Conservation (phyloP, 2,888 invertebrate species). For the Tiphia femorata region DNA sequence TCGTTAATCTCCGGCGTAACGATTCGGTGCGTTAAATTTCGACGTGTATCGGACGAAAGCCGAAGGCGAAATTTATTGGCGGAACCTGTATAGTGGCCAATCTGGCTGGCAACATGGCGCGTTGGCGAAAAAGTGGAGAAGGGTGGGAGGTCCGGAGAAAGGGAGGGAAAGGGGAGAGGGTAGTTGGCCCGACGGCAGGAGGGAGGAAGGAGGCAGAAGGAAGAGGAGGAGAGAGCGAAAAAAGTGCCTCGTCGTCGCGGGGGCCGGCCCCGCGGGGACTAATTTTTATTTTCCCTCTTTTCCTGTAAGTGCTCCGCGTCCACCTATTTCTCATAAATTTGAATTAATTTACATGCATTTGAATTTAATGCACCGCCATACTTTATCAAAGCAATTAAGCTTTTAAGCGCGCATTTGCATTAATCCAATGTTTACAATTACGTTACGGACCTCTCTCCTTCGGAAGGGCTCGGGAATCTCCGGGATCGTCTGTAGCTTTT, state of each 20-base stretch:
- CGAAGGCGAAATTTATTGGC: conserved; percentile 47
- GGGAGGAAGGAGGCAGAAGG: conserved; percentile 7
- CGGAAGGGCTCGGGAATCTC: conserved; percentile 1
- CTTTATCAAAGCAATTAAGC: conserved; percentile 70
- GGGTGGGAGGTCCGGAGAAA: conserved; percentile 12
- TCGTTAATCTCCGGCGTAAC: conserved; percentile 44
- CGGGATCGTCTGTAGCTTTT: not conserved
- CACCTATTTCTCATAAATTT: conserved; percentile 70
- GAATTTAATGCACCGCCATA: conserved; percentile 68
- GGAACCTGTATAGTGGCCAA: conserved; percentile 44
- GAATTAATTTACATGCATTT: conserved; percentile 70
- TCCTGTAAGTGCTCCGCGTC: conserved; percentile 67
- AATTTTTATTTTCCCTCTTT: conserved; percentile 68
- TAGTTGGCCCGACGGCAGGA: not conserved
- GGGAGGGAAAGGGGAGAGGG: conserved; percentile 15
- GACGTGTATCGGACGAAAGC: conserved; percentile 45
- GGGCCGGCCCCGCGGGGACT: conserved; percentile 64
- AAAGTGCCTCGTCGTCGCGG: conserved; percentile 62
- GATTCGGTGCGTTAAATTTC: conserved; percentile 48
- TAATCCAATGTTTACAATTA: conserved; percentile 70
- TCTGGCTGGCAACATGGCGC: conserved; percentile 52
- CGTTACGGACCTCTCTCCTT: conserved; percentile 42
- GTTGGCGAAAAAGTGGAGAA: conserved; percentile 45
- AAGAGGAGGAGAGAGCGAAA: conserved; percentile 39
- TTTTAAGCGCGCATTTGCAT: conserved; percentile 70